phyloP scores from a whole-genome alignment of 2,113 vertebrate species.

The Corythornis cristatus region DNA sequence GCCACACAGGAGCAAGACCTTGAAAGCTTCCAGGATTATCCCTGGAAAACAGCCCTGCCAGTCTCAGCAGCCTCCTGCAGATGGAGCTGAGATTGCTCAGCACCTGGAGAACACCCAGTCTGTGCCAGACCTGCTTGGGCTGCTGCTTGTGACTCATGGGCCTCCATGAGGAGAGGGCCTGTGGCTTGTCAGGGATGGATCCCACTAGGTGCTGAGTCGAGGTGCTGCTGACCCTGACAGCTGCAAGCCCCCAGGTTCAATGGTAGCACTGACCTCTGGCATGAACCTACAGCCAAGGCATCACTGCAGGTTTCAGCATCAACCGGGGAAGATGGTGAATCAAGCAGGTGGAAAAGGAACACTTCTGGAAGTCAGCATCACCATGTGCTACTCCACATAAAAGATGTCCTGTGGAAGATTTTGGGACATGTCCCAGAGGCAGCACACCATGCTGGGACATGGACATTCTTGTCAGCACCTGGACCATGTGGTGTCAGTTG shows the following conservation, averaged over 20 bases:
- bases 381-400: not conserved
- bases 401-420: not conserved
- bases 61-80: not conserved
- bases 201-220: not conserved
- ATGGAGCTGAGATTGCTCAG: not conserved
- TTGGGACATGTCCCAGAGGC: not conserved
- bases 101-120: accelerated
- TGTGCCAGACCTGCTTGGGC: accelerated
- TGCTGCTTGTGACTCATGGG: accelerated
- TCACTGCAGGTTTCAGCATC: accelerated
- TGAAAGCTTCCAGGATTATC: not conserved
- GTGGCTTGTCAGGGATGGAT: not conserved
- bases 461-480: accelerated
- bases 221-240: not conserved
- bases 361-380: not conserved
- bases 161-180: accelerated
- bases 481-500: not conserved
- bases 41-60: not conserved
- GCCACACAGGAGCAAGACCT: accelerated
- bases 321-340: accelerated
- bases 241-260: not conserved
- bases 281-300: not conserved
- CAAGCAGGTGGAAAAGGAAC: not conserved
- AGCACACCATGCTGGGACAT: not conserved
- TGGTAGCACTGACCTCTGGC: not conserved